These are phyloP conservation scores for Ceyx margarethae DNA, from an alignment of 2,113 vertebrate genomes.

Conservation along the genomic window DNA sequence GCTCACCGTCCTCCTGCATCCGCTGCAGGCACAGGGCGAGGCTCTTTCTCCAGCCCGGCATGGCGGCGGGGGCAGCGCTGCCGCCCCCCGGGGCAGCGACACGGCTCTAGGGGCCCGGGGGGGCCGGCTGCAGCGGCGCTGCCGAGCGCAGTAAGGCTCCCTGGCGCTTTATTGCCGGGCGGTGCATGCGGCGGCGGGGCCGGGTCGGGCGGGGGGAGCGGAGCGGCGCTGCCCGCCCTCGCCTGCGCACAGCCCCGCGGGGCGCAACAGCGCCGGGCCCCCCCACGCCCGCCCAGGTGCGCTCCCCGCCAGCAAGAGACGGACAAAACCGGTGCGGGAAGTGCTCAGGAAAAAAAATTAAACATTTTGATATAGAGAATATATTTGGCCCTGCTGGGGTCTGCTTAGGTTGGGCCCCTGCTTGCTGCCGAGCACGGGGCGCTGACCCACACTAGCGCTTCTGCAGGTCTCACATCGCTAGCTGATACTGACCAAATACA, in stretches of 20 bases:
- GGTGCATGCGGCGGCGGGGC: neutral
- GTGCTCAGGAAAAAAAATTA: fast-evolving
- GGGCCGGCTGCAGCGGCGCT: neutral
- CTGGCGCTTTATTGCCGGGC: slow-evolving; percentile 9
- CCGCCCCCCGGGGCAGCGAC: slow-evolving; percentile 11
- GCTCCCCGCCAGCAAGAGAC: neutral
- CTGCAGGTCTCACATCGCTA: neutral
- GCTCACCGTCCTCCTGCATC: slow-evolving; percentile 85
- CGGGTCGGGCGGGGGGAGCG: neutral
- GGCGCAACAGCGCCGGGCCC: neutral
- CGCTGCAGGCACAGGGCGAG: slow-evolving; percentile 85
- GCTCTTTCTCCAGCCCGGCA: slow-evolving; percentile 87
- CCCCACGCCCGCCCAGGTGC: neutral
- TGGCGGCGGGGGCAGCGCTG: slow-evolving; percentile 48
- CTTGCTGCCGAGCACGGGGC: neutral
- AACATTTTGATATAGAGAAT: neutral
- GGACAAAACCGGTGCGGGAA: neutral
- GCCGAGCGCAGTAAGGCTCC: neutral
- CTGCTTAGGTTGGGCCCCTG: neutral
- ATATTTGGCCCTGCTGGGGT: fast-evolving
- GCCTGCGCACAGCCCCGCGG: neutral
- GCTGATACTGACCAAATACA: fast-evolving
- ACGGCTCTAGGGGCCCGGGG: slow-evolving; percentile 13
- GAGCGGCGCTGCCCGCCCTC: neutral
- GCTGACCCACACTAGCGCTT: neutral